Base-by-base conservation (phyloP, 2,797 vertebrate genomes). In the Orestias chungarensis region DNA sequence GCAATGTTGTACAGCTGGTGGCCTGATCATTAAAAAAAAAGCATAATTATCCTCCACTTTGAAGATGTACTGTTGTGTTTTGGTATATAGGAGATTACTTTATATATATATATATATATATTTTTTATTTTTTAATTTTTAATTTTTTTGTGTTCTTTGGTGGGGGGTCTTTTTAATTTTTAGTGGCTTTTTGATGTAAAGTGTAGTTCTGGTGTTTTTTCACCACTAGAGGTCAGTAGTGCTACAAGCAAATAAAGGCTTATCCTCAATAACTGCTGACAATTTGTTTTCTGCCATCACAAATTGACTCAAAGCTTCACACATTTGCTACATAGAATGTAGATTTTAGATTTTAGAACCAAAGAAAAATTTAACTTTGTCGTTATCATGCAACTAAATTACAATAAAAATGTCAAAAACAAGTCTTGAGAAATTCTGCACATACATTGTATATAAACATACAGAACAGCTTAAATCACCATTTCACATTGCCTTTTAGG, bases 151-250 rank as follows among this genome's bases (percentile, higher is more conserved):
- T 50, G 9, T n/a, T n/a, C 0, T n/a, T n/a, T n/a, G n/a, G n/a
- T n/a, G n/a, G n/a, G n/a, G n/a, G n/a, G n/a, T n/a, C n/a, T n/a
- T n/a, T n/a, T n/a, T n/a, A n/a, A 40, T 52, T 27, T 27, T 54
- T 1, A 54, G 25, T 29, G 27, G 25, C 14, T 54, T 52, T 27
- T 52, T 1, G 14, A 55, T 2, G 43, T 55, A 55, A 61, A 38
- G 20, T 4, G 57, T 23, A 10, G 23, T 61, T 38, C 23, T 9
- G n/a, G n/a, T 35, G 9, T 12, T 14, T 31, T 47, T 23, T 25
- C 18, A 2, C 62, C 68, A 20, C 62, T 42, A 75, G 68, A 70
- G 10, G 68, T 66, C 50, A 25, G 8, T 43, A 23, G 66, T 57
- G 50, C 31, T 40, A n/a, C 8, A 3, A 17, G 55, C 12, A 59